Conservation (phyloP, 1,140 invertebrate species). For the Cardiocondyla obscurior region DNA sequence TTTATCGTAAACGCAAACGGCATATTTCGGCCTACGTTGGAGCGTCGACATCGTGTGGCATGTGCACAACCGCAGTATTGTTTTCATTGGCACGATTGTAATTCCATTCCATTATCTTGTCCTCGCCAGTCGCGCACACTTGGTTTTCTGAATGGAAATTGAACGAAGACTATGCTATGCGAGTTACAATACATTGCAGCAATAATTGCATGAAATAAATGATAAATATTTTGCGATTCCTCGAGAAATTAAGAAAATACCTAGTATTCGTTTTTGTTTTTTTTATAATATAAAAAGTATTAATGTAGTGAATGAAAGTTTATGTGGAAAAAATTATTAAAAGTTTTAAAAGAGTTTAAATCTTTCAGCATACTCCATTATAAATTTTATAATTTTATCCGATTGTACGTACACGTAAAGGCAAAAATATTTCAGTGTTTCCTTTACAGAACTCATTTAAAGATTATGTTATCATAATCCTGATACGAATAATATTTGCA, state of each 20-base stretch:
- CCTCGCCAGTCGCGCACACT: constrained; percentile 32
- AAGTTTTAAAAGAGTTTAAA: background rate
- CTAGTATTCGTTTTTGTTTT: background rate
- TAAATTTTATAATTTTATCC: background rate
- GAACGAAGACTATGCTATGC: background rate
- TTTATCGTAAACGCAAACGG: constrained; percentile 19
- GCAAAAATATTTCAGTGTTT: background rate
- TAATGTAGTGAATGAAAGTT: background rate
- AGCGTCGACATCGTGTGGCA: constrained; percentile 20
- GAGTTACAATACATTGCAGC: background rate
- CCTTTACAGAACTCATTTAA: background rate
- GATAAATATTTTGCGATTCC: background rate
- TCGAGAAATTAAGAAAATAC: background rate
- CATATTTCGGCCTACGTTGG: constrained; percentile 26
- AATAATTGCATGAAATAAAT: background rate
- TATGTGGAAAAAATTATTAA: background rate
- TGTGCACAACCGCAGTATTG: constrained; percentile 45
- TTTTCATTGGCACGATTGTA: constrained; percentile 66
- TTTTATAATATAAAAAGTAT: background rate
- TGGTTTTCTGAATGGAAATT: constrained; percentile 15
- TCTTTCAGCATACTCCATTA: background rate
- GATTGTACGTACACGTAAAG: background rate
- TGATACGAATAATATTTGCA: background rate
- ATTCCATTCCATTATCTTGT: constrained; percentile 67
- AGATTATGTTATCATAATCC: background rate